These are phyloP conservation scores for Etia nguti DNA, from an alignment of 2,113 vertebrate species.

Conservation along the genomic window DNA sequence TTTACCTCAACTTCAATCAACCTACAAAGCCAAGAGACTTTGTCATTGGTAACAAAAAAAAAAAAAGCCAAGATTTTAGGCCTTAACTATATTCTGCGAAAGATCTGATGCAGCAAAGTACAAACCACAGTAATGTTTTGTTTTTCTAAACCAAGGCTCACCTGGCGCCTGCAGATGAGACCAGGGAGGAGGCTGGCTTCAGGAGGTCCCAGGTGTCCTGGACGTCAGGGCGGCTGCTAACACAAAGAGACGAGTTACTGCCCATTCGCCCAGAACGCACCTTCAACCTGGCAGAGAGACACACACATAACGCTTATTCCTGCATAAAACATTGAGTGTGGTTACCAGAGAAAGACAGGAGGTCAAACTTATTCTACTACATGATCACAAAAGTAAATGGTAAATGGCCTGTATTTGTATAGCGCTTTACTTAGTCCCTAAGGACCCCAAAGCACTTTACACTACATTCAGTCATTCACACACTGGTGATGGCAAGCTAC, in stretches of 20 bases:
- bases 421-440: no score
- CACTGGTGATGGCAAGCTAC: no score
- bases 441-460: no score
- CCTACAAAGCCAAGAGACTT: neutral
- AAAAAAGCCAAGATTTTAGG: neutral
- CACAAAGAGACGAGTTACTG: constrained; percentile 64
- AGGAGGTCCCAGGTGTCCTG: constrained; percentile 65
- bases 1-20: neutral
- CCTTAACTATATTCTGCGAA: accelerated
- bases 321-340: neutral
- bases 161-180: constrained; percentile 48
- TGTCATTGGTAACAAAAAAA: neutral
- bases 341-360: neutral
- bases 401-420: no score
- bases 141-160: neutral
- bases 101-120: neutral
- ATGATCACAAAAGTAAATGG: neutral
- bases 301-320: neutral
- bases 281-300: constrained; percentile 50
- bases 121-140: neutral
- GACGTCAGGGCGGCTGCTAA: constrained; percentile 44
- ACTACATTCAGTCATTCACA: no score
- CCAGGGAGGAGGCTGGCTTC: constrained; percentile 17
- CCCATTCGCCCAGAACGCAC: constrained; percentile 39
- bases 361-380: neutral